Conservation (phyloP, 92 coral and sea anemone genomes). For the Pocillopora grandis region DNA sequence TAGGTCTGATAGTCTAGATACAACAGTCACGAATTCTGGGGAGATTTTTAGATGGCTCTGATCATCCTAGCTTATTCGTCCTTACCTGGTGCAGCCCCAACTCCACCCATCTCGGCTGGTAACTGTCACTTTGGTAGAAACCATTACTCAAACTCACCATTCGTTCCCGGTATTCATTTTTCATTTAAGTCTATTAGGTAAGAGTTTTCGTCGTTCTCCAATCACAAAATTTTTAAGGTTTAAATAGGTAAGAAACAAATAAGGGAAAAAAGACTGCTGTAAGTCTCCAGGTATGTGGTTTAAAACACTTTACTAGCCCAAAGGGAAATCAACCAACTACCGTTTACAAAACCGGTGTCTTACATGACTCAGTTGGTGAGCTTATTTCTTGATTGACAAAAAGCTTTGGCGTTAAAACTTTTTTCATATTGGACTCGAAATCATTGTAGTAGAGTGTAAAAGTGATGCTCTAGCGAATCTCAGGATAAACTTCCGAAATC, state of each 20-base stretch:
- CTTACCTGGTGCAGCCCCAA: background rate
- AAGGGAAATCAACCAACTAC: background rate
- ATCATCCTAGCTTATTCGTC: no score
- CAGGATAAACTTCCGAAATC: no score
- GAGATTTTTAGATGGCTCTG: no score
- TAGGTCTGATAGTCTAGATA: no score
- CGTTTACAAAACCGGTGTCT: no score
- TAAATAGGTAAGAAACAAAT: background rate
- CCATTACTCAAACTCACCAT: constrained; percentile 8
- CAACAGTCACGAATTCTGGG: no score
- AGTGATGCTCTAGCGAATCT: no score
- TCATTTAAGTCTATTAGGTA: constrained; percentile 16
- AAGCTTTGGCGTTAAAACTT: background rate
- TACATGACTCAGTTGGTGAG: background rate
- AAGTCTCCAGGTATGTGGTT: constrained; percentile 1
- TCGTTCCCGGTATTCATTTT: constrained; percentile 6
- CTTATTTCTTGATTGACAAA: background rate
- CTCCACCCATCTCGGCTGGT: constrained; percentile 31
- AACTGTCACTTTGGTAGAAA: background rate
- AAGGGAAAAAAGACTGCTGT: background rate
- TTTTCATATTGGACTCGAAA: no score
- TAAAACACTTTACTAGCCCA: no score
- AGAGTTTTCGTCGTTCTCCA: background rate
- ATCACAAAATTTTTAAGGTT: background rate
- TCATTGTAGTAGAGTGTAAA: no score